Evolutionary conservation across 2,888 invertebrate species (phyloP).

Genomic region (Archips crataeganus): DNA sequence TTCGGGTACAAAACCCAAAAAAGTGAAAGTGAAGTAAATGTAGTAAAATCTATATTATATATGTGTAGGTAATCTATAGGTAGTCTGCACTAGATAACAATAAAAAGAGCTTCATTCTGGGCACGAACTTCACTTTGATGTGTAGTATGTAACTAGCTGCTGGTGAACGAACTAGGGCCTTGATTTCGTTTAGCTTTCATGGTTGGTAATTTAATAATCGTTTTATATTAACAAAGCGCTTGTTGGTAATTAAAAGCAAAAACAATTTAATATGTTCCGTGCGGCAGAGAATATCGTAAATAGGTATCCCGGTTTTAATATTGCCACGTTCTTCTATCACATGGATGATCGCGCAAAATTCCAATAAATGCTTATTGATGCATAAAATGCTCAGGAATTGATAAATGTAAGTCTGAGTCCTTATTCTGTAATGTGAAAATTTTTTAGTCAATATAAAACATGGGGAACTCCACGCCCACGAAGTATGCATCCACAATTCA

Average conservation of each 20-base stretch:
- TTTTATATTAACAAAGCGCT: too few species aligned
- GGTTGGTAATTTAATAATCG: background rate
- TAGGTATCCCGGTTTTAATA: slow-evolving; percentile 22
- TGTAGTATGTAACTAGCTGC: too few species aligned
- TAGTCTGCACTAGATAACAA: background rate
- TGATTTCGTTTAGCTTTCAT: background rate
- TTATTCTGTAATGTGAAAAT: slow-evolving; percentile 24
- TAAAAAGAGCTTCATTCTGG: background rate
- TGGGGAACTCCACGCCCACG: too few species aligned
- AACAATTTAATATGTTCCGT: slow-evolving; percentile 22
- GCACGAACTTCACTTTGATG: too few species aligned
- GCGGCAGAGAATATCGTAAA: background rate
- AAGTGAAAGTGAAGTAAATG: too few species aligned
- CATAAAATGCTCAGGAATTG: slow-evolving; percentile 34
- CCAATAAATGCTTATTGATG: slow-evolving; percentile 41
- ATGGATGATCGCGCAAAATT: slow-evolving; percentile 31
- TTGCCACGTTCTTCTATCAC: slow-evolving; percentile 23
- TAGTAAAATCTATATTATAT: too few species aligned
- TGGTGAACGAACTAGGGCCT: too few species aligned
- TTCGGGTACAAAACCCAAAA: too few species aligned
- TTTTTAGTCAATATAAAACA: background rate
- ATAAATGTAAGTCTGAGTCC: slow-evolving; percentile 15
- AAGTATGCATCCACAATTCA: too few species aligned
- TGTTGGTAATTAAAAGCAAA: background rate
- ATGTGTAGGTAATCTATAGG: too few species aligned